A percentile compares a stretch with the other conserved stretches of the same genome.
Conservation (phyloP, 2,888 invertebrate genomes). For the Neoitamus cyanurus region DNA sequence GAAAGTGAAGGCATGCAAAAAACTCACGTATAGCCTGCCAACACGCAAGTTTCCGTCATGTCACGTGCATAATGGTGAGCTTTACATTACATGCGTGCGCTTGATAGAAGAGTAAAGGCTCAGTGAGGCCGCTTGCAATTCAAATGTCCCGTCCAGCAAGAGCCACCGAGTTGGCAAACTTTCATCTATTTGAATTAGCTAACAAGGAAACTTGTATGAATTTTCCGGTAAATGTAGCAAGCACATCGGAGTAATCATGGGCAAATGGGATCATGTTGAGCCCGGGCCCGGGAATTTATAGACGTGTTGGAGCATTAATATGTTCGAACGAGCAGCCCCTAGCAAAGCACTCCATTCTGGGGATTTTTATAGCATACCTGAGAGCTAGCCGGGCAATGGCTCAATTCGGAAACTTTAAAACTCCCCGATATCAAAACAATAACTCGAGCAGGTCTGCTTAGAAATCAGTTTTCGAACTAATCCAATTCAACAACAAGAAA, state of each 20-base stretch:
- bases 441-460: not conserved
- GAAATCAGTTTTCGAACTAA: not conserved
- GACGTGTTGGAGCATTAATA: not conserved
- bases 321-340: not conserved
- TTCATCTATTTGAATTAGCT: constrained; percentile 28
- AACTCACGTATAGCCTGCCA: not conserved
- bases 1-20: not conserved
- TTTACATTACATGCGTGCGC: not conserved
- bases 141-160: not conserved
- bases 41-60: not conserved
- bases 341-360: not conserved
- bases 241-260: not conserved
- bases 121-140: not conserved
- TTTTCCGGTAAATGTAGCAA: constrained; percentile 21
- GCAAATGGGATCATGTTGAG: constrained; percentile 2
- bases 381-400: not conserved
- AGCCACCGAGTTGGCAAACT: not conserved
- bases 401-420: not conserved
- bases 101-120: not conserved
- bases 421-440: not conserved
- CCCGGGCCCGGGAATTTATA: not conserved
- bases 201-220: constrained; percentile 2
- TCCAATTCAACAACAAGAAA: constrained; percentile 5
- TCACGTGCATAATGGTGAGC: not conserved
- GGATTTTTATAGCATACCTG: not conserved